phyloP scores from a whole-genome alignment of 2,888 invertebrate species.

The Yponomeuta plumbellus region DNA sequence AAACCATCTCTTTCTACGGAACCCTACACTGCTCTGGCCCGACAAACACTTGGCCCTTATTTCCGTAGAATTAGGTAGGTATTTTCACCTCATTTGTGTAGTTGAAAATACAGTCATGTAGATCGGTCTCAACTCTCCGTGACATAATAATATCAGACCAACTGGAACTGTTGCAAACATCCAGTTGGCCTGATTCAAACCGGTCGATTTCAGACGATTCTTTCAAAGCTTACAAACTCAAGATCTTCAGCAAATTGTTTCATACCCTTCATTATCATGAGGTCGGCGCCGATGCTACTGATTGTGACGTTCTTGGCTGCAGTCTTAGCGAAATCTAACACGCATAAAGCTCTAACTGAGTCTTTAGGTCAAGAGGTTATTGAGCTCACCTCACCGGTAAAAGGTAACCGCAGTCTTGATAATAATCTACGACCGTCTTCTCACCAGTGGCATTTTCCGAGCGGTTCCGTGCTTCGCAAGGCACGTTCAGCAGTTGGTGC shows the following conservation, averaged over 20 bases:
- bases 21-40: too few species aligned
- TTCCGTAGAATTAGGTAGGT: too few species aligned
- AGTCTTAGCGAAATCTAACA: slow-evolving; percentile 31
- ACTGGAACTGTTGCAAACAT: background rate
- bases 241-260: background rate
- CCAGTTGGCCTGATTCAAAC: background rate
- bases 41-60: too few species aligned
- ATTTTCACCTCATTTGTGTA: too few species aligned
- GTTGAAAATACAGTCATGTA: too few species aligned
- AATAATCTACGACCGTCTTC: too few species aligned
- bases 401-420: slow-evolving; percentile 38
- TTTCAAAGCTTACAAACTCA: background rate
- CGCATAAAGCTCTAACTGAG: slow-evolving; percentile 42
- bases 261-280: background rate
- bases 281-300: background rate
- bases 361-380: slow-evolving; percentile 57
- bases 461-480: too few species aligned
- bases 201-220: background rate
- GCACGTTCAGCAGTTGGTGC: too few species aligned
- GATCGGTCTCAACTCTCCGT: too few species aligned
- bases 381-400: slow-evolving; percentile 47
- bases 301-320: slow-evolving; percentile 12
- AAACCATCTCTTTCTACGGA: too few species aligned
- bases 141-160: too few species aligned
- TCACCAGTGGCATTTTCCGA: too few species aligned